Conservation (phyloP, 2,113 vertebrate genomes). For the Callipepla californica region DNA sequence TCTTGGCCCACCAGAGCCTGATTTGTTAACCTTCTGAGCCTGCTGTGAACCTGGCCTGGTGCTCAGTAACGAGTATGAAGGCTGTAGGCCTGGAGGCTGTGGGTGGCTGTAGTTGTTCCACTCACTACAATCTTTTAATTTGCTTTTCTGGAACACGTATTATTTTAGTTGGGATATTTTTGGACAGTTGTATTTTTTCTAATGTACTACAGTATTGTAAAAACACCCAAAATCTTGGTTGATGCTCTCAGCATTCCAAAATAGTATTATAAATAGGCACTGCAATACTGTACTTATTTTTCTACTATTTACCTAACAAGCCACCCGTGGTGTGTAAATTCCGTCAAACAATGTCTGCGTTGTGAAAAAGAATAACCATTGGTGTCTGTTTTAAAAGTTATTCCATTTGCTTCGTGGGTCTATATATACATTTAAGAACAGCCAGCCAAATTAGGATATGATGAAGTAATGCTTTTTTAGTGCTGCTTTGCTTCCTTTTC, state of each 20-base stretch:
- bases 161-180: not conserved
- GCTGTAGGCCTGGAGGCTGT: not conserved
- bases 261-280: not conserved
- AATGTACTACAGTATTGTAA: not conserved
- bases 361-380: not conserved
- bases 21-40: constrained; percentile 38
- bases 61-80: fast-evolving
- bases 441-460: not conserved
- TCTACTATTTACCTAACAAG: constrained; percentile 1
- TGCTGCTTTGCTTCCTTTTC: not conserved
- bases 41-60: not conserved
- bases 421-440: not conserved
- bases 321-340: not conserved
- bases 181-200: not conserved
- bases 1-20: not conserved
- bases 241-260: not conserved
- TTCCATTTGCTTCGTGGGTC: not conserved
- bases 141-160: not conserved
- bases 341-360: not conserved
- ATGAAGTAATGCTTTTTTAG: constrained; percentile 1
- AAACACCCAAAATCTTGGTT: not conserved
- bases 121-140: not conserved
- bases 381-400: not conserved
- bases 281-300: constrained; percentile 3
- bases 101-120: not conserved